Base-by-base conservation (phyloP, 2,113 vertebrate genomes). In the Paratilapia polleni region DNA sequence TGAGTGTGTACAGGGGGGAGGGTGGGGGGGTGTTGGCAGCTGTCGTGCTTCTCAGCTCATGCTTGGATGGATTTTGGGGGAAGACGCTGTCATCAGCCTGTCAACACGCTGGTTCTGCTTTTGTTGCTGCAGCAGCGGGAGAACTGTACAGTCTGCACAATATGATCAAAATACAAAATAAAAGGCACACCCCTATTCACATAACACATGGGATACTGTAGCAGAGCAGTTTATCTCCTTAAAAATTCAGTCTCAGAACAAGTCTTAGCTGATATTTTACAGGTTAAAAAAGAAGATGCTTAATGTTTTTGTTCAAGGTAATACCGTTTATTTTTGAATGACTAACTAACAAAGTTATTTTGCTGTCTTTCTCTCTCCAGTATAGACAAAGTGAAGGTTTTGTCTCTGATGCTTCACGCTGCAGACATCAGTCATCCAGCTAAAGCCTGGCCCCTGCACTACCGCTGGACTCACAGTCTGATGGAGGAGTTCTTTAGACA, bases 401-500 rank as follows among this genome's bases (percentile, higher is more conserved):
- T 99, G 96, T 99, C 98, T 88, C 94, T 99, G 94, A 97, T 99
- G 95, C 97, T 99, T 88, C 98, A 99, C 4, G 98, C 98, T 20
- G 98, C 98, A 41, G 98, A 99, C 90, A 99, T 99, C 93, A 99
- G 98, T 90, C 98, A 99, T 91, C 98, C 98, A 4, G 98, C 98
- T 91, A 99, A 99, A 93, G 90, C 95, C 88, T 99, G 98, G 98
- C 95, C 96, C 0, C 96, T 98, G 88, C 98, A 99, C 93, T 95
- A 98, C 92, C 96, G 97, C 81, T 99, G 98, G 98, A 99, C 98
- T 9, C 97, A 97, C 94, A 97, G 97, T 68, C 95, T 99, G 79
- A 99, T 99, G 98, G 98, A 99, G 94, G 98, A 99, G 94, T 99
- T 99, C 91, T 99, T 99, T 91, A 96, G 96, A 96, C 98, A 99